phyloP scores from a whole-genome alignment of 2,888 invertebrate genomes.

The Harpagoxenus sublaevis region DNA sequence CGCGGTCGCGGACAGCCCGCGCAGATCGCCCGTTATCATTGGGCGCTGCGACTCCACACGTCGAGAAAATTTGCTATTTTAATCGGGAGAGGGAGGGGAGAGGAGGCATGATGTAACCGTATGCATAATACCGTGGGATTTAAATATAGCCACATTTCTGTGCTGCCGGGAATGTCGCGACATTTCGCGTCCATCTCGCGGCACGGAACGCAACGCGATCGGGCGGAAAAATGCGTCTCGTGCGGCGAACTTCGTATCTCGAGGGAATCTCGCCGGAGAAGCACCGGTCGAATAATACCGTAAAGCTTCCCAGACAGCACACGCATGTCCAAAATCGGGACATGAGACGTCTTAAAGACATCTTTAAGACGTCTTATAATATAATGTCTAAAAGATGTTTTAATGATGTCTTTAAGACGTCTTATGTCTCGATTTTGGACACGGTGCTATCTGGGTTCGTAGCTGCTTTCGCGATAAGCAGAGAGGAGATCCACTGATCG shows the following conservation, averaged over 20 bases:
- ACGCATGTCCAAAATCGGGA: too few species aligned
- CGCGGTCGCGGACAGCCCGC: conserved; percentile 4
- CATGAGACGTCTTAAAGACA: too few species aligned
- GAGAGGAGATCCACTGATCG: neutral
- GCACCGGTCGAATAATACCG: neutral
- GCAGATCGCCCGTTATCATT: conserved; percentile 50
- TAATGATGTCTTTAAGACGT: too few species aligned
- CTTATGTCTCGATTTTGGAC: too few species aligned
- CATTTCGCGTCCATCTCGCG: conserved; percentile 19
- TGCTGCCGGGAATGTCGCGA: conserved; percentile 32
- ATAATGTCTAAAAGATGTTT: too few species aligned
- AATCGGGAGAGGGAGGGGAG: conserved; percentile 43
- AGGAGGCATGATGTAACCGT: conserved; percentile 68
- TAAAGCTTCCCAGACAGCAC: too few species aligned
- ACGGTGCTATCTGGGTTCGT: too few species aligned
- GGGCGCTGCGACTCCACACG: neutral
- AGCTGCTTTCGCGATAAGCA: too few species aligned
- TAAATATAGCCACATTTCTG: conserved; percentile 63
- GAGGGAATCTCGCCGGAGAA: neutral
- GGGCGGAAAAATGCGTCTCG: neutral
- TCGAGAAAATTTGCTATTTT: conserved; percentile 73
- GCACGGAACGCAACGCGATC: neutral
- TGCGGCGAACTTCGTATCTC: neutral
- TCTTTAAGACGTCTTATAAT: too few species aligned
- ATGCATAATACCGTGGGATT: conserved; percentile 68